phyloP scores from a whole-genome alignment of 2,797 vertebrate genomes.

The Diplodus sargus region DNA sequence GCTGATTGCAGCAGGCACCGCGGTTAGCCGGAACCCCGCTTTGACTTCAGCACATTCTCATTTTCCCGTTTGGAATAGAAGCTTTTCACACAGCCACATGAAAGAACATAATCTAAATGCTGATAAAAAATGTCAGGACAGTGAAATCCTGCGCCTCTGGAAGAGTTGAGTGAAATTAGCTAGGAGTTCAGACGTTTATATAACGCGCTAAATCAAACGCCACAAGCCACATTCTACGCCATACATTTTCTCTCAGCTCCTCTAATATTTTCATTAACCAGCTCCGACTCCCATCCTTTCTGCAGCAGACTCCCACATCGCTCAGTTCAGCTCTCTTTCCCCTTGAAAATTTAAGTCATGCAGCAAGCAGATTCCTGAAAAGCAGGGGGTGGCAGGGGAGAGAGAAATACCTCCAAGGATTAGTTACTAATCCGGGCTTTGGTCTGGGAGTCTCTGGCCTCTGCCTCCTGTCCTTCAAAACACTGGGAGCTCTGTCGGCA shows the following conservation, averaged over 20 bases:
- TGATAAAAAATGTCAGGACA: slow-evolving; percentile 28
- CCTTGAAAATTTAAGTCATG: slow-evolving; percentile 64
- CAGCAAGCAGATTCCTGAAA: slow-evolving; percentile 74
- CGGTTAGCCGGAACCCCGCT: background rate
- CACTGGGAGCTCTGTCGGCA: slow-evolving; percentile 62
- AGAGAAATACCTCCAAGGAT: slow-evolving; percentile 79
- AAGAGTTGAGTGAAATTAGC: slow-evolving; percentile 27
- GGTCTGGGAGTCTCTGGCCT: slow-evolving; percentile 69
- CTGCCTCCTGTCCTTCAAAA: slow-evolving; percentile 75
- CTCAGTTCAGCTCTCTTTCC: slow-evolving; percentile 33
- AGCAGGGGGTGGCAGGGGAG: slow-evolving; percentile 52
- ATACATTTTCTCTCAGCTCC: slow-evolving; percentile 8
- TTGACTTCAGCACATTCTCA: slow-evolving; percentile 21
- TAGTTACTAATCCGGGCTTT: slow-evolving; percentile 80
- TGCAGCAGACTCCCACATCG: slow-evolving; percentile 45
- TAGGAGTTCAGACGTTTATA: slow-evolving; percentile 20
- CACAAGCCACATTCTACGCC: slow-evolving; percentile 18
- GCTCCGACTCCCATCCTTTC: slow-evolving; percentile 15
- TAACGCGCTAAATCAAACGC: slow-evolving; percentile 28
- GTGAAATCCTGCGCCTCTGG: background rate
- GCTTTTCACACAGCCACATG: slow-evolving; percentile 13
- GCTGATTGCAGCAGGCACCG: slow-evolving; percentile 12
- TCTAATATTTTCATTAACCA: slow-evolving; percentile 49
- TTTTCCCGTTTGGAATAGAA: slow-evolving; percentile 20
- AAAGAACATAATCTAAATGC: slow-evolving; percentile 13